Evolutionary conservation across 2,888 invertebrate species (phyloP).

Genomic region (Melanargia galathea): DNA sequence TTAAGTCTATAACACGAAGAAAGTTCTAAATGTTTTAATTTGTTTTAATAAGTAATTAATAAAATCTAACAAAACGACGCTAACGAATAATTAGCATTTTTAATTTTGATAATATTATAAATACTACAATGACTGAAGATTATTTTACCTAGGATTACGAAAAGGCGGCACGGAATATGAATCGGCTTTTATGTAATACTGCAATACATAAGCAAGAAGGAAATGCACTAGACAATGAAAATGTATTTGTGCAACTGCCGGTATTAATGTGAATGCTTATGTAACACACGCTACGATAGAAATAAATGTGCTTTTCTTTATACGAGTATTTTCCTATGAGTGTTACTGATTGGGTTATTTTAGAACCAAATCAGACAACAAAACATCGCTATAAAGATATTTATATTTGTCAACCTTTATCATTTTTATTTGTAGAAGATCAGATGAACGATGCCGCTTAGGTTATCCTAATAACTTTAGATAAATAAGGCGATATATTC

Average conservation of each 20-base stretch:
- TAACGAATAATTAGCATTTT: background rate
- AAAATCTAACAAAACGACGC: too few relatives aligned
- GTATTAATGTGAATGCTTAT: conserved; percentile 52
- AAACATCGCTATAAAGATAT: background rate
- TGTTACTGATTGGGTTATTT: background rate
- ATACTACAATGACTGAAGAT: background rate
- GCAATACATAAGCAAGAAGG: conserved; percentile 59
- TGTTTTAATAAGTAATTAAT: too few relatives aligned
- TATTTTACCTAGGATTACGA: conserved; percentile 32
- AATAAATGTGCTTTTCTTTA: conserved; percentile 5
- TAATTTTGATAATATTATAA: background rate
- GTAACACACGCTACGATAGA: conserved; percentile 51
- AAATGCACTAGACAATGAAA: conserved; percentile 80
- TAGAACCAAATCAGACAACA: background rate
- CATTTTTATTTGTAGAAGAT: background rate
- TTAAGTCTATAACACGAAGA: too few relatives aligned
- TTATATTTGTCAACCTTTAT: background rate
- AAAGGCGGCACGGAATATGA: conserved; percentile 39
- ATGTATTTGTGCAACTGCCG: conserved; percentile 64
- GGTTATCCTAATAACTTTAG: background rate
- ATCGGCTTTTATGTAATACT: conserved; percentile 57
- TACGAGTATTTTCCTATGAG: background rate
- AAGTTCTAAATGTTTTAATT: too few relatives aligned
- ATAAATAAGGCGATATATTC: background rate
- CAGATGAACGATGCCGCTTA: background rate